Evolutionary conservation across 2,113 vertebrate genomes (phyloP).

Genomic region (Chroicocephalus ridibundus): DNA sequence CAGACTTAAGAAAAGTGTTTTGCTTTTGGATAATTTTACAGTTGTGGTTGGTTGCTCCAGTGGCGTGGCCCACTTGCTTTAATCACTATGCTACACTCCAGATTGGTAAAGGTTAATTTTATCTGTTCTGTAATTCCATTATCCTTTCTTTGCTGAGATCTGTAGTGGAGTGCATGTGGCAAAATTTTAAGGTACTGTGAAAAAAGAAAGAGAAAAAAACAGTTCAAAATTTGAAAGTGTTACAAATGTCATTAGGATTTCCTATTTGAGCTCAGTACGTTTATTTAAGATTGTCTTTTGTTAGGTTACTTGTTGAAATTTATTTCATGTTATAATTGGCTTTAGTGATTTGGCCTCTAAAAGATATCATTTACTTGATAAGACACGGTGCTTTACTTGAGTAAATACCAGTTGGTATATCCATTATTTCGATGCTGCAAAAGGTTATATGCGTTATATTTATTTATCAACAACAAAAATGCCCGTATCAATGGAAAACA

Average conservation of each 20-base stretch:
- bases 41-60: neutral
- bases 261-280: neutral
- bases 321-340: neutral
- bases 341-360: neutral
- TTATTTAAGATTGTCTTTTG: neutral
- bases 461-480: slow-evolving; percentile 40
- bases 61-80: neutral
- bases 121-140: neutral
- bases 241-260: neutral
- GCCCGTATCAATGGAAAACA: slow-evolving; percentile 46
- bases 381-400: neutral
- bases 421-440: neutral
- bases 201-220: neutral
- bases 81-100: neutral
- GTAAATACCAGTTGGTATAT: neutral
- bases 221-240: neutral
- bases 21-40: neutral
- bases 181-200: neutral
- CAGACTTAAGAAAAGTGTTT: neutral
- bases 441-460: neutral
- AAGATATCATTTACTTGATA: neutral
- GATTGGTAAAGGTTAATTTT: neutral
- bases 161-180: neutral
- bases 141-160: neutral
- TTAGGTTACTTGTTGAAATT: neutral